These are phyloP conservation scores for Struthidea cinerea DNA, from an alignment of 2,113 vertebrate species.

Conservation along the genomic window DNA sequence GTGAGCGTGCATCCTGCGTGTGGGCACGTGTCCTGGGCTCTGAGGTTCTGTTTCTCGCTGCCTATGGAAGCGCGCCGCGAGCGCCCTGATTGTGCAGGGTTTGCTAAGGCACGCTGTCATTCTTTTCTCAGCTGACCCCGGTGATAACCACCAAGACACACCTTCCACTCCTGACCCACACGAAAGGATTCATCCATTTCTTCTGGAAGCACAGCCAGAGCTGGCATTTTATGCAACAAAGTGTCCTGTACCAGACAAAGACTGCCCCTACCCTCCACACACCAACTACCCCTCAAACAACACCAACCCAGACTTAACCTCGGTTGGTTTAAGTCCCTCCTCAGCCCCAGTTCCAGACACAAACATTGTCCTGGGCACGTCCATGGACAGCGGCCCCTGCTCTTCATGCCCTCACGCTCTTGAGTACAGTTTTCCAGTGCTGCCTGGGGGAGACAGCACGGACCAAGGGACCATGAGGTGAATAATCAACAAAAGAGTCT, in stretches of 20 bases:
- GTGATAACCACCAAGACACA: neutral
- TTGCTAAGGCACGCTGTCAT: neutral
- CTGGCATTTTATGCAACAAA: neutral
- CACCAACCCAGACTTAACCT: neutral
- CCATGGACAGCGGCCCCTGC: neutral
- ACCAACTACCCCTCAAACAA: neutral
- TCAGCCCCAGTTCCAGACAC: neutral
- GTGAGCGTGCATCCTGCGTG: fast-evolving
- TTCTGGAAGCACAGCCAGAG: neutral
- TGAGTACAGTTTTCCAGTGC: neutral
- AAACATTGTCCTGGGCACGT: neutral
- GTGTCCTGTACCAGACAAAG: neutral
- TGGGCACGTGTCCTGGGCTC: neutral
- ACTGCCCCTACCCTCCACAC: neutral
- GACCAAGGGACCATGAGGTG: neutral
- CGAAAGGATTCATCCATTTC: neutral
- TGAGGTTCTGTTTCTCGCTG: fast-evolving
- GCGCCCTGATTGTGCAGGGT: fast-evolving
- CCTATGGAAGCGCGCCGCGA: fast-evolving
- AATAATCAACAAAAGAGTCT: neutral
- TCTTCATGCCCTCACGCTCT: neutral
- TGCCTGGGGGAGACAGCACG: neutral
- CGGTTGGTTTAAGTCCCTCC: neutral
- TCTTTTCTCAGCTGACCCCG: neutral
- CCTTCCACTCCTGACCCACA: neutral